Conservation (phyloP, 2,888 invertebrate species). For the Rhopalosiphum nymphaeae region DNA sequence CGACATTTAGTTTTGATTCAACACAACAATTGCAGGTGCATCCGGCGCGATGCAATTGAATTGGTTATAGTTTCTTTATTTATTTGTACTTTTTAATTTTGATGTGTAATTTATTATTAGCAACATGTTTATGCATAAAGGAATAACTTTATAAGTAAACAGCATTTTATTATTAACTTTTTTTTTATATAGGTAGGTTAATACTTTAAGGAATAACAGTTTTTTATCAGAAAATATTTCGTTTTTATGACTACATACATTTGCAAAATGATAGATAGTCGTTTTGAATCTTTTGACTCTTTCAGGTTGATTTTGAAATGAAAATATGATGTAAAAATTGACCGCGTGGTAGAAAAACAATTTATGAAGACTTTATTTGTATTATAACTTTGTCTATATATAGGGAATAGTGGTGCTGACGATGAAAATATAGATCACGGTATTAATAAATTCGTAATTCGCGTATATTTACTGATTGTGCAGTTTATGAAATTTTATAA, state of each 20-base stretch:
- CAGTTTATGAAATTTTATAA: neutral
- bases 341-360: neutral
- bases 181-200: neutral
- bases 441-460: constrained; percentile 24
- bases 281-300: neutral
- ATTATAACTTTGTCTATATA: neutral
- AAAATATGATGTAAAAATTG: neutral
- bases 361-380: neutral
- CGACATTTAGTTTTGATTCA: neutral
- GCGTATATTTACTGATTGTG: constrained; percentile 12
- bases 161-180: neutral
- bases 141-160: neutral
- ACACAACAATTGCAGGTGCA: neutral
- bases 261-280: neutral
- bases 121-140: neutral
- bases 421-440: constrained; percentile 22
- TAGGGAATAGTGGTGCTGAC: neutral
- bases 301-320: neutral
- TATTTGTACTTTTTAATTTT: neutral
- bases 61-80: neutral
- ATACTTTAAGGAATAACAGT: neutral
- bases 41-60: neutral
- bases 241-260: neutral
- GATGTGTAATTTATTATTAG: neutral
- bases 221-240: neutral